phyloP scores from a whole-genome alignment of 2,797 vertebrate species.

The Tamandua tetradactyla region DNA sequence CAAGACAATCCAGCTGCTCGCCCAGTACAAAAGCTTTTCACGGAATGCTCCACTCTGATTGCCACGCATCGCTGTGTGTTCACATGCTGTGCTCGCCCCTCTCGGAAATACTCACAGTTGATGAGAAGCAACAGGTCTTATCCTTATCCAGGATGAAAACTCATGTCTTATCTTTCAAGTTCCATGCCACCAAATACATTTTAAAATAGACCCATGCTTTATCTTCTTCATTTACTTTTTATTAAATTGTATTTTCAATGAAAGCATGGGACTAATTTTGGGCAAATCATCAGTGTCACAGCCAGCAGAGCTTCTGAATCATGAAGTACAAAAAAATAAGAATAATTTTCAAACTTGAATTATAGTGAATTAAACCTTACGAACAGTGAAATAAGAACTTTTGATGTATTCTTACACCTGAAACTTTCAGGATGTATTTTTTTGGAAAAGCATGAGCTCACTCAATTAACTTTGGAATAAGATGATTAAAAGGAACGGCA shows the following conservation, averaged over 20 bases:
- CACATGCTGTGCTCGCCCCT: neutral
- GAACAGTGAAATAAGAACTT: neutral
- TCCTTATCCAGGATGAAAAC: neutral
- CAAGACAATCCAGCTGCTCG: constrained; percentile 98
- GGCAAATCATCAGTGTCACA: neutral
- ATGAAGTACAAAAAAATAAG: neutral
- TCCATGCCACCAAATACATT: neutral
- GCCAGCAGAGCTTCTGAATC: neutral
- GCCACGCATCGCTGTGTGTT: neutral
- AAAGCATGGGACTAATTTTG: neutral
- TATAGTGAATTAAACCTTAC: neutral
- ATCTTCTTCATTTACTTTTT: constrained; percentile 23
- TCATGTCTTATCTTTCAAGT: neutral
- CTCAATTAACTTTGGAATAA: neutral
- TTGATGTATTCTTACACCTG: neutral
- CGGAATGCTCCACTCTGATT: neutral
- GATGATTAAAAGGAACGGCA: neutral
- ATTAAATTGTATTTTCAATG: neutral
- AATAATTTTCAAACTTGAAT: constrained; percentile 7
- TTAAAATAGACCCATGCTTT: neutral
- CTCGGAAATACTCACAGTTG: neutral
- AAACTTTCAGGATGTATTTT: neutral
- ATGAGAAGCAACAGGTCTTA: too few relatives aligned
- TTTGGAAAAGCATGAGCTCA: neutral
- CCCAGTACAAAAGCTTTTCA: constrained; percentile 89